These are phyloP conservation scores for Limnephilus auricula DNA, from an alignment of 2,888 invertebrate species.

Conservation along the genomic window DNA sequence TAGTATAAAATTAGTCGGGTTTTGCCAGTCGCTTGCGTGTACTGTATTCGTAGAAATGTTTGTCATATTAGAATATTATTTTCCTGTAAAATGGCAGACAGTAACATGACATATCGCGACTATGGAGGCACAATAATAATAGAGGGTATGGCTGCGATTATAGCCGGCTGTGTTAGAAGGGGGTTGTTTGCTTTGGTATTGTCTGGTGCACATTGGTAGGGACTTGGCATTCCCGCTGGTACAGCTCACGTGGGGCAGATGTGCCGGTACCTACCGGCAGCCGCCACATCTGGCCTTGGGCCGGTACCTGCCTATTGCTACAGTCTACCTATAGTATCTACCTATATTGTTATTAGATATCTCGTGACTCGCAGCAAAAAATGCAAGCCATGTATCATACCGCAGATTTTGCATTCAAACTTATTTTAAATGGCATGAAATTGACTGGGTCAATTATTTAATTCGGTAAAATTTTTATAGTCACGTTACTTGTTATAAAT, in stretches of 20 bases:
- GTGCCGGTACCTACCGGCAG: constrained; percentile 11
- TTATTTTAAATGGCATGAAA: neutral
- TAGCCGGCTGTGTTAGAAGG: constrained; percentile 15
- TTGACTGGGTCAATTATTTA: neutral
- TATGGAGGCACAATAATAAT: neutral
- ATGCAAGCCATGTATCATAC: neutral
- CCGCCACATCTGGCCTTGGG: constrained; percentile 16
- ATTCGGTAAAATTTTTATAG: neutral
- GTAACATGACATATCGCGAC: constrained; percentile 16
- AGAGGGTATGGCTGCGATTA: neutral
- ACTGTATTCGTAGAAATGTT: neutral
- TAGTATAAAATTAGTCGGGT: neutral
- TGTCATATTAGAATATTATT: neutral
- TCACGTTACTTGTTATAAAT: neutral
- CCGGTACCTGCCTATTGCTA: neutral
- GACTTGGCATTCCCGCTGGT: neutral
- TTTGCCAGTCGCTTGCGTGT: constrained; percentile 21
- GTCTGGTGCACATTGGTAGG: constrained; percentile 3
- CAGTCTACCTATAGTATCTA: neutral
- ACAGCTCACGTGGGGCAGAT: constrained; percentile 35
- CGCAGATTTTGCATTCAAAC: neutral
- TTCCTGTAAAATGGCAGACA: constrained; percentile 41
- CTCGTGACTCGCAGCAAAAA: constrained; percentile 9
- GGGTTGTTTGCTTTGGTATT: constrained; percentile 10
- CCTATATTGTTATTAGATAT: neutral